phyloP scores from a whole-genome alignment of 2,113 vertebrate genomes.

The Struthio camelus region DNA sequence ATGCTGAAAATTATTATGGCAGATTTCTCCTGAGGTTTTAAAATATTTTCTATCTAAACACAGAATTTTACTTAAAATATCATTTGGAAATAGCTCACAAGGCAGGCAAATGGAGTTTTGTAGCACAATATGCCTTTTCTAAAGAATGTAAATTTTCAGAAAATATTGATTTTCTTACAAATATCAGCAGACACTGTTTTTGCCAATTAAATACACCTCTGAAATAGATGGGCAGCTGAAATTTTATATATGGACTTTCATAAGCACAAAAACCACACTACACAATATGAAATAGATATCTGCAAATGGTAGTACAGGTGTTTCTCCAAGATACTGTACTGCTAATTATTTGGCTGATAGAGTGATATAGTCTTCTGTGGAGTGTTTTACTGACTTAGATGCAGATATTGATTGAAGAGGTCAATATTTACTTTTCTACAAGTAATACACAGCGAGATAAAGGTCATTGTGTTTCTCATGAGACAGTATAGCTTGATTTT shows the following conservation, averaged over 20 bases:
- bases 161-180: not conserved
- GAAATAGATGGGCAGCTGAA: not conserved
- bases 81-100: not conserved
- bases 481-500: not conserved
- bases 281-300: not conserved
- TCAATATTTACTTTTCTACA: not conserved
- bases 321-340: not conserved
- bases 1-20: not conserved
- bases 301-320: not conserved
- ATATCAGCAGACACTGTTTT: not conserved
- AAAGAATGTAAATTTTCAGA: not conserved
- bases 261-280: not conserved
- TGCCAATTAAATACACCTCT: not conserved
- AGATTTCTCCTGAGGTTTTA: not conserved
- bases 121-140: not conserved
- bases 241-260: not conserved
- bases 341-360: not conserved
- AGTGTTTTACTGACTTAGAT: not conserved
- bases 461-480: not conserved
- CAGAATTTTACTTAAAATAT: not conserved
- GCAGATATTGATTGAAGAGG: not conserved
- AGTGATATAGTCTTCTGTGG: not conserved
- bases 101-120: not conserved
- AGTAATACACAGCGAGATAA: not conserved
- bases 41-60: not conserved